Evolutionary conservation across 1,140 invertebrate species (phyloP), one percentile per base, ranked within the genome.

Genomic region (Diabrotica undecimpunctata): DNA sequence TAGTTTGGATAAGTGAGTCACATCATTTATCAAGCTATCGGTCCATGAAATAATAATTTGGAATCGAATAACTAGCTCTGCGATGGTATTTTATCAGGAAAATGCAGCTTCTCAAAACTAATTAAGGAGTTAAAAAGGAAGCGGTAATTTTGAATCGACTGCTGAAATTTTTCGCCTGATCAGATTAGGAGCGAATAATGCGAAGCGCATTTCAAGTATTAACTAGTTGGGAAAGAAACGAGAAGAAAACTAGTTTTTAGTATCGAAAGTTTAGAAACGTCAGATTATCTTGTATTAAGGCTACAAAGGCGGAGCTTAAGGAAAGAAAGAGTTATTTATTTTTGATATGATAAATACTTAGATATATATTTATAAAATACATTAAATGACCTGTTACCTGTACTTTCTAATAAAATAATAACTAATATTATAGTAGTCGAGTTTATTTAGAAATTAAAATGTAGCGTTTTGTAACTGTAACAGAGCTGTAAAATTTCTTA

Each of bases 41-140:
- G 39, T 60, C 36, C 11, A 14, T 60, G 41, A 60, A 60, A 60
- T 60, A 60, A 60, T 60, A 60, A 60, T 60, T 60, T 60, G n/a
- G 58, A 60, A 13, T 60, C 41, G 58, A 60, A 60, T 41, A 51
- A 50, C 13, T 13, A 36, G 37, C n/a, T 37, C 37, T 57, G 36
- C 58, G 39, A 60, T 60, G 58, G 36, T 60, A 5, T 6, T 50
- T 60, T 60, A 60, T 51, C 58, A 38, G 58, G n/a, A 60, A 60
- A 57, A 57, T 57, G 55, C 55, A 57, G 58, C 58, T 37, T 12
- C 58, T 37, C 12, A 39, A 60, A 60, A 60, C 39, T 60, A 60
- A 60, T 60, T 60, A 60, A 51, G 58, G n/a, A 60, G 58, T 39
- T 60, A 51, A 60, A 60, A 60, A 60, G 58, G 58, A 46, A 46